Base-by-base conservation (phyloP, 2,797 vertebrate species). In the Linurgus olivaceus region DNA sequence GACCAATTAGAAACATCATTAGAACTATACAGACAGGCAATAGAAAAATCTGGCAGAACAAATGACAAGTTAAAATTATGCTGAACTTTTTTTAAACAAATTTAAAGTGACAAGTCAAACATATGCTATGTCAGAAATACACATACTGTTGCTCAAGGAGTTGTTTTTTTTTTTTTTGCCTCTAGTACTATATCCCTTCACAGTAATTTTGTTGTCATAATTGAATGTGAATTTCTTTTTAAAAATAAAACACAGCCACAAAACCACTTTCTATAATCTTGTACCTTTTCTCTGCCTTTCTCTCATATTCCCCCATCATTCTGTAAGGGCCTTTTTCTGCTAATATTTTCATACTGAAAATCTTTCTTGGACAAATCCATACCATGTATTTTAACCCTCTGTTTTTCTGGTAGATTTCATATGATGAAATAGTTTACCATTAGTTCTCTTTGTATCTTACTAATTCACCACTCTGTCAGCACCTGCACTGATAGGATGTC, bases 111-210 rank as follows among this genome's bases (percentile, higher is more conserved):
- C 45, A 90, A 77, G 26, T 83, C 57, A 91, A 85, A 80, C 68
- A 88, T 96, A 90, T 63, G 90, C 17, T 87, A 7, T 77, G 57
- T 88, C 82, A 94, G 72, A 94, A 95, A 83, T 70, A 73, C 26
- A 12, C 40, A 73, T 78, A 74, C 33, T 65, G 12, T 82, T 70
- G 28, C 25, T 77, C 57, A 66, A 57, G 31, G 10, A 38, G 40
- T 40, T 40, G 16, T 16, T 7, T 8, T 17, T 40, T 38, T 38
- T 38, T 82, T 83, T 79, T 77, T 79, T 77, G 1, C 19, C 55
- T 67, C 9, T 35, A 74, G 24, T 76, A 18, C 55, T 82, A 3
- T 63, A 26, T 4, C 80, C 17, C 48, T 73, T 74, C 21, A 7
- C 76, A 58, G n/a, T 66, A 54, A 70, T 79, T 75, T 89, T 88